Percentiles rank a stretch among this genome's conserved stretches.
Conservation (phyloP, 2,113 vertebrate genomes). For the Sminthopsis crassicaudata region DNA sequence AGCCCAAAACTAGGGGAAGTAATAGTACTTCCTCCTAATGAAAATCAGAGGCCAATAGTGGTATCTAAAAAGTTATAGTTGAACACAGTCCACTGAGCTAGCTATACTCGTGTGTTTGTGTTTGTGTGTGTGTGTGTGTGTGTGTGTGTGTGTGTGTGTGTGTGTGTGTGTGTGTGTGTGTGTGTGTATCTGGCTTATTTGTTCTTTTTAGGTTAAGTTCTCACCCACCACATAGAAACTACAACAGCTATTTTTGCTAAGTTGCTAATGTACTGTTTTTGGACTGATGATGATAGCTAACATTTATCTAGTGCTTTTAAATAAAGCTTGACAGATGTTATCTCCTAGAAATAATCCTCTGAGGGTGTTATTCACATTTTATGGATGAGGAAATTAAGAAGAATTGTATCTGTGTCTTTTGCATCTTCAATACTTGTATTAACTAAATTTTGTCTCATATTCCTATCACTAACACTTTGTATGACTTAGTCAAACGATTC, state of each 20-base stretch:
- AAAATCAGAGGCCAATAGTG: background rate
- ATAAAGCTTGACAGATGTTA: background rate
- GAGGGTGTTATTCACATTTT: background rate
- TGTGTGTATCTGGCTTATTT: background rate
- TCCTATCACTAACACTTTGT: background rate
- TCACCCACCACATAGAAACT: background rate
- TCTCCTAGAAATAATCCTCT: background rate
- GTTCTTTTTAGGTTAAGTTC: background rate
- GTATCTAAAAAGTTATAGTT: background rate
- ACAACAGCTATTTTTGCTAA: background rate
- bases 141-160: background rate
- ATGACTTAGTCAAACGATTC: background rate
- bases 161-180: background rate
- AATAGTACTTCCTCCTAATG: background rate
- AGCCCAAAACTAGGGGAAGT: constrained; percentile 1
- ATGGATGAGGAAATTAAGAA: background rate
- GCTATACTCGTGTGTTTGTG: background rate
- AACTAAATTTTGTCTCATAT: background rate
- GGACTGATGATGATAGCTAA: background rate
- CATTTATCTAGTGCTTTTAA: background rate
- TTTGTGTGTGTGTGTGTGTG: background rate
- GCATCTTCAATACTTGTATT: background rate
- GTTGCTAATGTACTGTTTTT: background rate
- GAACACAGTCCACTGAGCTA: background rate
- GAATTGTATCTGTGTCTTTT: background rate